Conservation (phyloP, 2,113 vertebrate species). For the Todiramphus chloris region DNA sequence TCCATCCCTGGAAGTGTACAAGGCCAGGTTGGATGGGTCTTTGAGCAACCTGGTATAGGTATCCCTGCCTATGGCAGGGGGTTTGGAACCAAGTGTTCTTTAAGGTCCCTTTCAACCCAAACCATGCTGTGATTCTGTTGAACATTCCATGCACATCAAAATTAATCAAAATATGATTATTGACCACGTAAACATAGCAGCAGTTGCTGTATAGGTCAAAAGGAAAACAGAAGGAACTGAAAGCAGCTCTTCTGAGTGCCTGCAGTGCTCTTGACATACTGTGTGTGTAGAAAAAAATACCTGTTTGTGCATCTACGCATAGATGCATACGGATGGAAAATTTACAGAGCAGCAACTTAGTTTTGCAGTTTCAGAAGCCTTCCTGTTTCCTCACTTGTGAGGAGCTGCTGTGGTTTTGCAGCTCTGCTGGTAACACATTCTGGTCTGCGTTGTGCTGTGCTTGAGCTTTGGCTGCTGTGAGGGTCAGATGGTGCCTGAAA, state of each 20-base stretch:
- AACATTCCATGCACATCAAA: background rate
- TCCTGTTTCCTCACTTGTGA: background rate
- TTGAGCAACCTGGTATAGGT: background rate
- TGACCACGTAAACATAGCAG: background rate
- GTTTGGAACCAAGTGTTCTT: background rate
- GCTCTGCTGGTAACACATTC: rapidly evolving
- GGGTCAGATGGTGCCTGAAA: background rate
- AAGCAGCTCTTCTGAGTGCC: background rate
- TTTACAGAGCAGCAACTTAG: rapidly evolving
- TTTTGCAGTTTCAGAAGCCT: background rate
- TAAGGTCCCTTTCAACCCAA: background rate
- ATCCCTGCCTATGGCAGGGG: background rate
- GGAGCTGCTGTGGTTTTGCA: background rate
- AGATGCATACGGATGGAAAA: background rate
- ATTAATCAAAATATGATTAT: background rate
- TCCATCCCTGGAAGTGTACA: background rate
- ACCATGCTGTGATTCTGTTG: background rate
- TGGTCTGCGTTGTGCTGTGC: background rate
- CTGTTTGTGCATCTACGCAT: background rate
- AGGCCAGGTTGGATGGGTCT: background rate
- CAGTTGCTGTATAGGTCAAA: background rate
- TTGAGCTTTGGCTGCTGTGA: rapidly evolving
- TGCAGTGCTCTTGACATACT: background rate
- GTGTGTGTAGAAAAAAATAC: background rate
- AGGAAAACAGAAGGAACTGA: background rate